Evolutionary conservation across 1,140 invertebrate species (phyloP).

Genomic region (Drosophila elegans): DNA sequence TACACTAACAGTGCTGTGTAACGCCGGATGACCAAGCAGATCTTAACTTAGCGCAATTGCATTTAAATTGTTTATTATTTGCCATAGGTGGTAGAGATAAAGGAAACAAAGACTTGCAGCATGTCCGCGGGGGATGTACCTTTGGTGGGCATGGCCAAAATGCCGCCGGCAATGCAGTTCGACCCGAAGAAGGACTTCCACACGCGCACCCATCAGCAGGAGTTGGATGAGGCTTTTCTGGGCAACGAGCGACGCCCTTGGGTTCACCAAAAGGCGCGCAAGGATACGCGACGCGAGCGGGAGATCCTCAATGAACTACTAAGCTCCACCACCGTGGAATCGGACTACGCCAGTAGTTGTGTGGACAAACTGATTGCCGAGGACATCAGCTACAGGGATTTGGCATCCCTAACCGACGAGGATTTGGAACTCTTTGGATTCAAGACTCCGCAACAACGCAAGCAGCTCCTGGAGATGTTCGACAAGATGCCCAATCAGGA

Average conservation of each 20-base stretch:
- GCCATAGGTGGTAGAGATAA: not conserved
- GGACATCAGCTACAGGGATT: slow-evolving; percentile 60
- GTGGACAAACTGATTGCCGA: slow-evolving; percentile 57
- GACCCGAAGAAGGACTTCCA: slow-evolving; percentile 58
- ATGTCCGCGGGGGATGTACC: slow-evolving; percentile 55
- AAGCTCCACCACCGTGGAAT: slow-evolving; percentile 1
- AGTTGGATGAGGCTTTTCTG: slow-evolving; percentile 49
- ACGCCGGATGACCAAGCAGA: not conserved
- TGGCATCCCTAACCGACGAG: slow-evolving; percentile 59
- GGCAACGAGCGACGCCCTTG: slow-evolving; percentile 35
- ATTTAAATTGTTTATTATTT: slow-evolving; percentile 26
- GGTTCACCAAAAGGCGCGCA: slow-evolving; percentile 12
- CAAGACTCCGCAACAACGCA: slow-evolving; percentile 30
- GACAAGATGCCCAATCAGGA: slow-evolving; percentile 66
- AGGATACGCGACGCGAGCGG: slow-evolving; percentile 17
- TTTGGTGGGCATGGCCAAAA: slow-evolving; percentile 2
- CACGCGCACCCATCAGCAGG: slow-evolving; percentile 42
- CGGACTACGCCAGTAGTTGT: not conserved
- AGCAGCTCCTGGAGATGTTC: slow-evolving; percentile 57
- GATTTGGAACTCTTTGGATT: slow-evolving; percentile 74
- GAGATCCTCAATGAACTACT: slow-evolving; percentile 43
- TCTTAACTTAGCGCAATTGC: slow-evolving; percentile 8
- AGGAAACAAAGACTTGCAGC: not conserved
- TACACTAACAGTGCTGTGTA: slow-evolving; percentile 1
- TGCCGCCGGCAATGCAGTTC: slow-evolving; percentile 50